Base-by-base conservation (phyloP, 2,888 invertebrate species). In the Onchidella celtica region DNA sequence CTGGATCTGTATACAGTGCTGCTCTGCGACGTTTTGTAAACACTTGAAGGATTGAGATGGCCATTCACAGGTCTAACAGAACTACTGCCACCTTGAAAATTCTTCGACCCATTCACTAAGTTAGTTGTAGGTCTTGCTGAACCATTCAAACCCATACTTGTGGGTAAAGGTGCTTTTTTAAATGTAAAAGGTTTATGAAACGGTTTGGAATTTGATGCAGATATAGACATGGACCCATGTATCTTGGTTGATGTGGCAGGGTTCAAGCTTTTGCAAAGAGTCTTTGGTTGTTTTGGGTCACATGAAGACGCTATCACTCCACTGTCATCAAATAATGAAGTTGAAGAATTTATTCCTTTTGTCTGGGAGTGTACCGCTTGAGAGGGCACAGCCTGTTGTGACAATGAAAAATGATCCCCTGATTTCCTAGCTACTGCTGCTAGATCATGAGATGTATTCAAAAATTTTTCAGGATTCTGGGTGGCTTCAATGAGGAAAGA, bases 401-500 rank as follows among this genome's bases (percentile, higher is more conserved):
- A 47, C 6, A 17, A 47, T 17, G 17, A 11, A 6, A 47, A 47
- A 47, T 61, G 9, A n/a, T 61, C n/a, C 9, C n/a, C 27, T 6
- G 4, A 6, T 61, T 61, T 61, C 24, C 27, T 61, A n/a, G 3
- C 6, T n/a, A 38, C 24, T 27, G 17, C 21, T 24, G 40, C 66
- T 3, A n/a, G 6, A 17, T 61, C 55, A 9, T 17, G 59, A n/a
- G 70, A 47, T 1, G 57, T 57, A 21, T 27, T 59, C 3, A 81
- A 38, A 70, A 76, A 76, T 36, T 81, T 81, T 29, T 81, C 81
- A 6, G 76, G 76, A 57, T 81, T 65, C 24, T 81, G 76, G 38
- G 81, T 81, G 27, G 72, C 76, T 68, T 81, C 81, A 47, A 81
- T 76, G 11, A 81, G 63, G 21, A 81, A 70, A 40, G 81, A 81